Evolutionary conservation across 2,888 invertebrate genomes (phyloP).

Genomic region (Diachrysia chrysitis): DNA sequence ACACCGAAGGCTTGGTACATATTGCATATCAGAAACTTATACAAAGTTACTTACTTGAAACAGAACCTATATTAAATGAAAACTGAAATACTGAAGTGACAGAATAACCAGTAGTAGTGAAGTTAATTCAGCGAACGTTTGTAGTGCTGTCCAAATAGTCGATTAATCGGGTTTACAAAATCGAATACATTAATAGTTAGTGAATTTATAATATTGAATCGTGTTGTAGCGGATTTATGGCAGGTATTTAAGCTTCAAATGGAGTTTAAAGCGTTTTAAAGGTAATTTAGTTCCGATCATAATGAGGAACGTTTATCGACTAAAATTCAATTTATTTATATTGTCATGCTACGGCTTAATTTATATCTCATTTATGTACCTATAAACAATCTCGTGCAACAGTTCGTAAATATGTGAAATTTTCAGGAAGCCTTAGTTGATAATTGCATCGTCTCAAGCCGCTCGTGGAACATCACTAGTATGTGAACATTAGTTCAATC

Average conservation of each 20-base stretch:
- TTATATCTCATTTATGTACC: not conserved
- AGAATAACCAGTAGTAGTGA: constrained; percentile 60
- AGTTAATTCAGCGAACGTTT: constrained; percentile 65
- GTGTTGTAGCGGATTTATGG: constrained; percentile 47
- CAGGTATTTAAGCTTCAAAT: constrained; percentile 39
- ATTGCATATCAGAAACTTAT: constrained; percentile 40
- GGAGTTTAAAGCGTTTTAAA: constrained; percentile 41
- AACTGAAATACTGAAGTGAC: constrained; percentile 50
- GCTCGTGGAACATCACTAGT: not conserved
- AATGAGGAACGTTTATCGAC: constrained; percentile 1
- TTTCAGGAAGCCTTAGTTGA: not conserved
- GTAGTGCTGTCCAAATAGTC: constrained; percentile 53
- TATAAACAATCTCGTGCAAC: not conserved
- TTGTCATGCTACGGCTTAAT: not conserved
- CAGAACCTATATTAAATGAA: constrained; percentile 45
- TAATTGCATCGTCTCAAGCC: not conserved
- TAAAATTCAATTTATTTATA: not conserved
- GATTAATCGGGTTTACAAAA: constrained; percentile 41
- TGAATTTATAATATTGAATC: constrained; percentile 50
- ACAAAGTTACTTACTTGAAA: constrained; percentile 37
- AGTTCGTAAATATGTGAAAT: not conserved
- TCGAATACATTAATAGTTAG: constrained; percentile 47
- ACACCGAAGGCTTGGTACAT: constrained; percentile 13
- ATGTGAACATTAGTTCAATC: not conserved
- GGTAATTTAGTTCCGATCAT: constrained; percentile 31